Conservation (phyloP, 2,888 invertebrate genomes). For the Morinoia aosen region DNA sequence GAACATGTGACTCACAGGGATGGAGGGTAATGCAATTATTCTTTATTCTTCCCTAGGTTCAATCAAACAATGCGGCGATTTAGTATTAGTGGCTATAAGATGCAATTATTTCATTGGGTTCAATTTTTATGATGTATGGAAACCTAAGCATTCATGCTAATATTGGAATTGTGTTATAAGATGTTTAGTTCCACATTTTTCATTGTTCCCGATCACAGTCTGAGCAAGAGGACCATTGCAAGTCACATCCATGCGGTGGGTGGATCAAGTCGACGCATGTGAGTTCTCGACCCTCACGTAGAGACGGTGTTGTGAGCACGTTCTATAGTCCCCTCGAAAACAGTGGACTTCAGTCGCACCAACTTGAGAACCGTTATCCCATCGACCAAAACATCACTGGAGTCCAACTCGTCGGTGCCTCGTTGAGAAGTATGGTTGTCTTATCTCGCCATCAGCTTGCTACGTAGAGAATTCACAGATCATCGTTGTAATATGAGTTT, state of each 20-base stretch:
- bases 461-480: too few species aligned
- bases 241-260: background rate
- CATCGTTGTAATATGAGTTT: too few species aligned
- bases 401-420: too few species aligned
- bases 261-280: background rate
- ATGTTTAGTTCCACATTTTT: background rate
- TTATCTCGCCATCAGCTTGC: too few species aligned
- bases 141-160: background rate
- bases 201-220: background rate
- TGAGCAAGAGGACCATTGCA: background rate
- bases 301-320: background rate
- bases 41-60: too few species aligned
- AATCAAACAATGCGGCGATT: too few species aligned
- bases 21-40: too few species aligned
- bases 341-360: background rate
- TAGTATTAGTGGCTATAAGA: too few species aligned
- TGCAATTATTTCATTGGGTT: background rate
- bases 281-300: background rate
- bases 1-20: too few species aligned
- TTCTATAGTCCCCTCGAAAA: background rate
- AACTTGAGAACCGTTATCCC: background rate
- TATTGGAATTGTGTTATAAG: background rate
- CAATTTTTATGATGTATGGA: background rate
- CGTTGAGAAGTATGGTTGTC: too few species aligned
- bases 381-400: too few species aligned